Conservation (phyloP, 1,140 invertebrate genomes). For the Drosophila simulans region DNA sequence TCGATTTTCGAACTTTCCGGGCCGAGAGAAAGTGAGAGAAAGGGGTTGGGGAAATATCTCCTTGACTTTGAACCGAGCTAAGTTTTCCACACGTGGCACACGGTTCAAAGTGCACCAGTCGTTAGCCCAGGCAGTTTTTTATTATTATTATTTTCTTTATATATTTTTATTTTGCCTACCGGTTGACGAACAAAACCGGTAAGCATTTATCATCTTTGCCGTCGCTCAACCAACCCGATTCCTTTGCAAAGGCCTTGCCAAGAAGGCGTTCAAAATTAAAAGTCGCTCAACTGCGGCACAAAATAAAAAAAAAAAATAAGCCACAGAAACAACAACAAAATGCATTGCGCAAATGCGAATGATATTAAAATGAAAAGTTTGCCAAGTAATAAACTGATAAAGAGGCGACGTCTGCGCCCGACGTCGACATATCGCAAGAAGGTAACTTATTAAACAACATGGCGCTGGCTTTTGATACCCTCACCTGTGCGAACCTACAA, state of each 20-base stretch:
- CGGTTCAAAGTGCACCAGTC: constrained; percentile 33
- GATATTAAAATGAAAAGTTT: constrained; percentile 83
- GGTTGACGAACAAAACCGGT: constrained; percentile 54
- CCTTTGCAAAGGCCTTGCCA: constrained; percentile 45
- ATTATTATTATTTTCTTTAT: not conserved
- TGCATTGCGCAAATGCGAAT: constrained; percentile 81
- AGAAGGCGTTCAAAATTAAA: constrained; percentile 82
- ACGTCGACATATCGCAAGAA: constrained; percentile 78
- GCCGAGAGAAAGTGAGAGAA: constrained; percentile 9
- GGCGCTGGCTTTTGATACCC: constrained; percentile 60
- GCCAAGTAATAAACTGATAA: constrained; percentile 83
- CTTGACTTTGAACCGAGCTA: constrained; percentile 50
- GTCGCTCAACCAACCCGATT: constrained; percentile 64
- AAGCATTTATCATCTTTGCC: constrained; percentile 63
- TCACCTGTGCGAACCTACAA: not conserved
- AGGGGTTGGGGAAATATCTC: not conserved
- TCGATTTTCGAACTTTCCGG: constrained; percentile 65
- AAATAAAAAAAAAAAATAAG: constrained; percentile 18
- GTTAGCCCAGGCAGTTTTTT: constrained; percentile 11
- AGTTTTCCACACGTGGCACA: constrained; percentile 12
- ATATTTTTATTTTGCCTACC: constrained; percentile 4
- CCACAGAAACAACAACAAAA: constrained; percentile 24
- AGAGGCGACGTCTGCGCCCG: constrained; percentile 76
- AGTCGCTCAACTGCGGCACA: constrained; percentile 65
- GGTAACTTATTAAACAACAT: constrained; percentile 81